Conservation (phyloP, 2,888 invertebrate genomes). For the Eupithecia pulchellata region DNA sequence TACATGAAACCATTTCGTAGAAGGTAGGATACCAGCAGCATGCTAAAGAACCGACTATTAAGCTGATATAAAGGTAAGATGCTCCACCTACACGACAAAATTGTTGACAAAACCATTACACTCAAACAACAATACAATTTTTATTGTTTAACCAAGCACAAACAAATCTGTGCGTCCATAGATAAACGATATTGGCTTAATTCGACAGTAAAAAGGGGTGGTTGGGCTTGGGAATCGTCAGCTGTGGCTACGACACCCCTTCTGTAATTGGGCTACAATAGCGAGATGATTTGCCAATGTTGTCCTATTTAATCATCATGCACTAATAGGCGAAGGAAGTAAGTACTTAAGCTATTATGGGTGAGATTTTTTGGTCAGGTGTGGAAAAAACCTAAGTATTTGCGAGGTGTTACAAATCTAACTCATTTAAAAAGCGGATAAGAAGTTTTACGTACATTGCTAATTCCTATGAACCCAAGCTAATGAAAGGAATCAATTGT, state of each 20-base stretch:
- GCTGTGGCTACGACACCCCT: constrained; percentile 62
- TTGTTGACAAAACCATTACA: constrained; percentile 3
- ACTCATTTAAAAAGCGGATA: no score
- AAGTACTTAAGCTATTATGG: no score
- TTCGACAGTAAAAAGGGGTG: constrained; percentile 48
- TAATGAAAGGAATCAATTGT: no score
- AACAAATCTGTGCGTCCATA: constrained; percentile 40
- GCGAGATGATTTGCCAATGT: constrained; percentile 69
- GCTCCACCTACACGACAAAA: neutral
- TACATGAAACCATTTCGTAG: no score
- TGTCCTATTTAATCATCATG: constrained; percentile 77
- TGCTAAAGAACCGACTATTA: no score
- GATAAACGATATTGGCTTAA: constrained; percentile 47
- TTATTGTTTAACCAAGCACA: constrained; percentile 44
- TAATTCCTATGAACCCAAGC: no score
- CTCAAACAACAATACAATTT: constrained; percentile 19
- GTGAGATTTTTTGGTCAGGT: no score
- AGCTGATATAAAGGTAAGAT: neutral
- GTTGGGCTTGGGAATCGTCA: constrained; percentile 59
- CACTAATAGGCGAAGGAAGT: constrained; percentile 67
- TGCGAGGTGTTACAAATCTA: no score
- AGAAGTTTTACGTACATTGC: no score
- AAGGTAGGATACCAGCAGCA: no score
- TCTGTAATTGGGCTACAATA: constrained; percentile 72
- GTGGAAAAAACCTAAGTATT: no score